A percentile compares a stretch with the other conserved stretches of the same genome.
phyloP scores from a whole-genome alignment of 2,888 invertebrate genomes.

The Proisotoma minuta region DNA sequence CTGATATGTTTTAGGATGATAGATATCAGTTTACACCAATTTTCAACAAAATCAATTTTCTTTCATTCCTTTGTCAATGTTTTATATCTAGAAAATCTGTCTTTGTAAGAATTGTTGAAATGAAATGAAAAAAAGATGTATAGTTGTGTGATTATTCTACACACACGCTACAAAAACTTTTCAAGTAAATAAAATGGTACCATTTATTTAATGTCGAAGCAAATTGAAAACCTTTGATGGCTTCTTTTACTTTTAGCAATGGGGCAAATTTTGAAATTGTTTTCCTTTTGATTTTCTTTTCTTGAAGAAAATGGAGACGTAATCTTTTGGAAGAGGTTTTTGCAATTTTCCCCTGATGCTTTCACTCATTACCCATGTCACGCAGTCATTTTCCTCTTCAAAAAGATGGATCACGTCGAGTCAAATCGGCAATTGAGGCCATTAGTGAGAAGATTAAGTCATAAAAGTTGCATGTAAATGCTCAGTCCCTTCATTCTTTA shows the following conservation, averaged over 20 bases:
- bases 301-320: not conserved
- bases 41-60: not conserved
- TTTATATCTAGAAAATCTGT: not conserved
- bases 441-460: conserved; percentile 6
- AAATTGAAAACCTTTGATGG: no score
- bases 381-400: not conserved
- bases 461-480: conserved; percentile 10
- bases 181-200: not conserved
- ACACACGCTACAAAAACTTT: not conserved
- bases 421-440: conserved; percentile 5
- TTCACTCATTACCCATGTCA: not conserved
- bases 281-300: no score
- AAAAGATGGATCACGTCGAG: not conserved
- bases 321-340: not conserved
- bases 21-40: not conserved
- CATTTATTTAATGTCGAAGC: not conserved
- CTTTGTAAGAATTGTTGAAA: not conserved
- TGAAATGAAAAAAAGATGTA: no score
- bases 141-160: not conserved
- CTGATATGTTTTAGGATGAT: not conserved
- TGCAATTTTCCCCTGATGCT: not conserved
- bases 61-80: not conserved
- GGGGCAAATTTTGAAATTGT: no score
- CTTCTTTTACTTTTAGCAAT: no score
- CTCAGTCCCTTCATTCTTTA: not conserved